phyloP scores from a whole-genome alignment of 1,140 invertebrate genomes.

The Choristoneura fumiferana region DNA sequence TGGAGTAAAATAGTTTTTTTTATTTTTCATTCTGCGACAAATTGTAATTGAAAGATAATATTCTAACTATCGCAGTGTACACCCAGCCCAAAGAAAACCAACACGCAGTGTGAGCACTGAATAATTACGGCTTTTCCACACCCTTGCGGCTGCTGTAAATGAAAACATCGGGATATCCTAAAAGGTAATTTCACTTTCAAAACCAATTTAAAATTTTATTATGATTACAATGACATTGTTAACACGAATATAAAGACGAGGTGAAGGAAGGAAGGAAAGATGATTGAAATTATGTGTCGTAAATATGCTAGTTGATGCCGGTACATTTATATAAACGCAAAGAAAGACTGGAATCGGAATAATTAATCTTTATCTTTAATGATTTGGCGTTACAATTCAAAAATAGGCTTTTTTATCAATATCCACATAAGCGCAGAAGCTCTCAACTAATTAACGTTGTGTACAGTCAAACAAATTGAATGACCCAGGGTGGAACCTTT shows the following conservation, averaged over 20 bases:
- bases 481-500: too few relatives aligned
- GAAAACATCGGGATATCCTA: conserved; percentile 16
- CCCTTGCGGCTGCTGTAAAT: conserved; percentile 13
- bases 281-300: too few relatives aligned
- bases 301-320: too few relatives aligned
- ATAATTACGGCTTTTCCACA: conserved; percentile 17
- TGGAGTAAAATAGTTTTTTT: too few relatives aligned
- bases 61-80: not conserved
- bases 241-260: not conserved
- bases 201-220: not conserved
- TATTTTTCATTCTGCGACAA: not conserved
- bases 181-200: conserved; percentile 14
- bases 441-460: too few relatives aligned
- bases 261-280: not conserved
- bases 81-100: not conserved
- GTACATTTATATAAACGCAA: too few relatives aligned
- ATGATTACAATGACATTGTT: conserved; percentile 8
- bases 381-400: too few relatives aligned
- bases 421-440: too few relatives aligned
- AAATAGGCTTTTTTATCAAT: too few relatives aligned
- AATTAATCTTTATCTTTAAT: too few relatives aligned
- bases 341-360: too few relatives aligned
- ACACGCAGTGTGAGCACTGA: conserved; percentile 2
- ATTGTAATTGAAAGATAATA: not conserved
- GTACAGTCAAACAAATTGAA: too few relatives aligned